These are phyloP conservation scores for Tautogolabrus adspersus DNA, from an alignment of 2,113 vertebrate genomes.

Conservation along the genomic window DNA sequence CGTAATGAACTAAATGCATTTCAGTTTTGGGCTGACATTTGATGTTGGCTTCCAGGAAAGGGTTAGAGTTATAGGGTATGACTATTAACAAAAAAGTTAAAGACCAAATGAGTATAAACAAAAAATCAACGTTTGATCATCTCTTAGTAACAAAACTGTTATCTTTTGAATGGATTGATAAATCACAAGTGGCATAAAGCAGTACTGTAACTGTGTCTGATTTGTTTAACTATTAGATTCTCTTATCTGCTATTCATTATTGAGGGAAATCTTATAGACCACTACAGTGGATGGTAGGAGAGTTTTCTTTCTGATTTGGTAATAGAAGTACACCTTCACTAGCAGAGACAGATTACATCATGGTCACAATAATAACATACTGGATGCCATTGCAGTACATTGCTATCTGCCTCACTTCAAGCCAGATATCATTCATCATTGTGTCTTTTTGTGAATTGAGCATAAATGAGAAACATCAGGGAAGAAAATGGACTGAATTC, in stretches of 20 bases:
- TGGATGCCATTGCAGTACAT: constrained; percentile 2
- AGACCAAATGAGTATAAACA: too few relatives aligned
- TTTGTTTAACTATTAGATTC: neutral
- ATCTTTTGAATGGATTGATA: neutral
- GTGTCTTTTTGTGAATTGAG: constrained; percentile 45
- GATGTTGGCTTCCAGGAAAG: too few relatives aligned
- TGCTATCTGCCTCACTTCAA: neutral
- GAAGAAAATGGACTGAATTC: constrained; percentile 39
- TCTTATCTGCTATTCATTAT: too few relatives aligned
- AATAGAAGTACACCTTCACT: neutral
- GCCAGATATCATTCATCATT: constrained; percentile 30
- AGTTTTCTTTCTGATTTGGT: neutral
- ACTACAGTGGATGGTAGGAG: neutral
- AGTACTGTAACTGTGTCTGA: neutral
- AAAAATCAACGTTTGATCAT: too few relatives aligned
- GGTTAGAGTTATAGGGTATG: too few relatives aligned
- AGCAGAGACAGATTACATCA: neutral
- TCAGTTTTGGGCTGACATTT: too few relatives aligned
- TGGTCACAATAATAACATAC: neutral
- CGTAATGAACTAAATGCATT: too few relatives aligned
- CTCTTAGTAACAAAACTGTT: neutral
- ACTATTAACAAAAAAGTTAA: too few relatives aligned
- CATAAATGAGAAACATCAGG: constrained; percentile 35
- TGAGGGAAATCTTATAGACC: too few relatives aligned
- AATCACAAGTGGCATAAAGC: neutral